Evolutionary conservation across 2,797 vertebrate species (phyloP), one percentile per base, ranked within the genome.

Genomic region (Gorsachius magnificus): DNA sequence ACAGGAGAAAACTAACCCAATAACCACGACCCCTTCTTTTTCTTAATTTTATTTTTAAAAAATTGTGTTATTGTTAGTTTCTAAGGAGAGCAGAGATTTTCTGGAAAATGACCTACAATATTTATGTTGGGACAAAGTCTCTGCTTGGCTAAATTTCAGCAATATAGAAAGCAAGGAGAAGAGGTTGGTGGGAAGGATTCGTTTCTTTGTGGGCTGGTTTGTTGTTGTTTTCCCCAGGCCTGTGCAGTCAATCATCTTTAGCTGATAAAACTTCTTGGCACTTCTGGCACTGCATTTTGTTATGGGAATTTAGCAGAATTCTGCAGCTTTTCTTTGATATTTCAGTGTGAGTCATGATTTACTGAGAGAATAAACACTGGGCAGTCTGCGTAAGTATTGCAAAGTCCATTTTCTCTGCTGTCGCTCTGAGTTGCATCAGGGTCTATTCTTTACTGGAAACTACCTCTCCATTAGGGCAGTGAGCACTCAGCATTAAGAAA

Each of bases 401-500:
- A 41, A 41, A 61, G 43, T 45, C 41, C 2, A 7, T 87, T 79
- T 89, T 61, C 51, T 79, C 41, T 75, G 74, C 51, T 84, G 63
- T 54, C 6, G 1, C 43, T 70, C 21, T 0, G 13, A 25, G 35
- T 43, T 89, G n/a, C 15, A 10, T 20, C 16, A 17, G 25, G 48
- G 26, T 50, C 20, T 80, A 1, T 45, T 66, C 33, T 66, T 74
- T 17, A 8, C 10, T 36, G 50, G 86, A n/a, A n/a, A 11, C 26
- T 24, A 1, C 45, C 22, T 68, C 41, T 86, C 26, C 41, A 9
- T 71, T 25, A 50, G 68, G 25, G 28, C 79, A 64, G 28, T 3
- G 71, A 57, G 60, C 1, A 1, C 46, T 46, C 25, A 1, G 26
- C 1, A 0, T 15, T 51, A 29, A 28, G 38, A 10, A 46, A 29